phyloP scores from a whole-genome alignment of 2,797 vertebrate genomes.

The Peromyscus aztecus region DNA sequence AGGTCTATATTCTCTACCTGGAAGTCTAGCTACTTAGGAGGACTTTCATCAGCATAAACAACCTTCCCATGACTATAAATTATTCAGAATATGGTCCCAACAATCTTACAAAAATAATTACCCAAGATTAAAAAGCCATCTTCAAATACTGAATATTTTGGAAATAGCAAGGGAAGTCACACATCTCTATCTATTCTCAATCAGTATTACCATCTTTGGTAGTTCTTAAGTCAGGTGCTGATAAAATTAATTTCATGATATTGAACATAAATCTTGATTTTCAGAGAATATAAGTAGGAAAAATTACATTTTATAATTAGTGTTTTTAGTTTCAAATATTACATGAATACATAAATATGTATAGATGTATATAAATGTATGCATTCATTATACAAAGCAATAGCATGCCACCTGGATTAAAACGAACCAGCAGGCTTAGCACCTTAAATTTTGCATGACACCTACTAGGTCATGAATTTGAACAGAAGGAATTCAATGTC shows the following conservation, averaged over 20 bases:
- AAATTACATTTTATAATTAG: conserved; percentile 56
- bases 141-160: neutral
- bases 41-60: neutral
- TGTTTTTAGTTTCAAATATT: conserved; percentile 77
- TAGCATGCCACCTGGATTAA: conserved; percentile 61
- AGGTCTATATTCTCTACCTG: neutral
- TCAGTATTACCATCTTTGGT: neutral
- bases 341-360: neutral
- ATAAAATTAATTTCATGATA: conserved; percentile 61
- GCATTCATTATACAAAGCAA: conserved; percentile 72
- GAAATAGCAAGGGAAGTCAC: neutral
- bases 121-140: neutral
- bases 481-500: conserved; percentile 79
- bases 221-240: conserved; percentile 37
- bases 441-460: conserved; percentile 84
- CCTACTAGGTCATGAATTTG: conserved; percentile 79
- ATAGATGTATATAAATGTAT: neutral
- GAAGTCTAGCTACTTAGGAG: neutral
- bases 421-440: conserved; percentile 75
- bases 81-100: conserved; percentile 10
- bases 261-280: conserved; percentile 60
- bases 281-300: conserved; percentile 2
- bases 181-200: neutral
- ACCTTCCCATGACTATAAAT: neutral
- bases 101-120: neutral